Conservation (phyloP, 1,140 invertebrate species). For the Theocolax elegans region DNA sequence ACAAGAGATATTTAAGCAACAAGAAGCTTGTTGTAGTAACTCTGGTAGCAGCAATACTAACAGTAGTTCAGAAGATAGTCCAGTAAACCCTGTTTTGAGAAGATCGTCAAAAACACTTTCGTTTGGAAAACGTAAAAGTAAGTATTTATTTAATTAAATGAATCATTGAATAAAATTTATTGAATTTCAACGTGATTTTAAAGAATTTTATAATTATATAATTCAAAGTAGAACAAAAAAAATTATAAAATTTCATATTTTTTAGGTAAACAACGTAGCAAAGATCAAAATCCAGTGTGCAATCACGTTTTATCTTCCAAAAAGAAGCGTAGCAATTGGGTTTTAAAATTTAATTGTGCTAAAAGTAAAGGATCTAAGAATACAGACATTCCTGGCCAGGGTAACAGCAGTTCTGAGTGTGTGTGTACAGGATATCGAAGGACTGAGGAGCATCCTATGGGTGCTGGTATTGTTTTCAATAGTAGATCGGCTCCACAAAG, state of each 20-base stretch:
- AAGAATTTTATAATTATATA: not conserved
- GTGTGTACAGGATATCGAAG: slow-evolving; percentile 73
- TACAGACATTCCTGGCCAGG: slow-evolving; percentile 63
- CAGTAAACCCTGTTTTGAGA: slow-evolving; percentile 59
- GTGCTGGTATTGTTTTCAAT: slow-evolving; percentile 68
- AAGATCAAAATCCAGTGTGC: slow-evolving; percentile 62
- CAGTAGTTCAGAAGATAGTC: slow-evolving; percentile 64
- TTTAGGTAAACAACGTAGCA: slow-evolving; percentile 62
- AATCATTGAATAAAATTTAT: not conserved
- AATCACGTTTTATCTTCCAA: slow-evolving; percentile 63
- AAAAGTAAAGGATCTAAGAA: slow-evolving; percentile 70
- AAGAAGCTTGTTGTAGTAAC: slow-evolving; percentile 55
- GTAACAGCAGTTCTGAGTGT: slow-evolving; percentile 68
- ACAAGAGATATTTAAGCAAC: slow-evolving; percentile 49
- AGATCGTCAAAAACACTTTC: slow-evolving; percentile 65
- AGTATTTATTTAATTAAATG: not conserved
- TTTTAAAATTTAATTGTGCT: slow-evolving; percentile 72
- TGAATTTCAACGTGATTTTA: not conserved
- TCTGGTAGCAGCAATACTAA: slow-evolving; percentile 62
- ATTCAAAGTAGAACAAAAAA: not conserved
- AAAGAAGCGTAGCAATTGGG: slow-evolving; percentile 73
- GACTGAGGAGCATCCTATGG: slow-evolving; percentile 70
- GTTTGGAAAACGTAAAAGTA: slow-evolving; percentile 63
- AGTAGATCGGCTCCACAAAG: slow-evolving; percentile 60
- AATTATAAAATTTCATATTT: slow-evolving; percentile 6